These are phyloP conservation scores for Acrocyrtus sp. DNA, from an alignment of 2,888 invertebrate species.

Conservation along the genomic window DNA sequence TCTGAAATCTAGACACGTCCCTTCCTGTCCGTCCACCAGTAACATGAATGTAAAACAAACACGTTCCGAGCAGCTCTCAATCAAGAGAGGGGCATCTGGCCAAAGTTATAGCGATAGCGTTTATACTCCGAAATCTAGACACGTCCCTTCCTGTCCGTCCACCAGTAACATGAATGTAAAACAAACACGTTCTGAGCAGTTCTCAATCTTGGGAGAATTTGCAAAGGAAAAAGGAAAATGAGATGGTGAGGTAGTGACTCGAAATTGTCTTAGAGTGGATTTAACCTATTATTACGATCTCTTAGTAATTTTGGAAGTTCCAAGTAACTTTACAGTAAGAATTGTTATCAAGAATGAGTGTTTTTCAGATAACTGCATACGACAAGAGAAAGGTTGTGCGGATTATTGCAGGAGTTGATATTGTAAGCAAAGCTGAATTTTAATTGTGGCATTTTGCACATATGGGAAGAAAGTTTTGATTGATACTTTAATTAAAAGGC, in stretches of 20 bases:
- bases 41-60: no score
- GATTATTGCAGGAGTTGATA: conserved; percentile 40
- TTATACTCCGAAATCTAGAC: not conserved
- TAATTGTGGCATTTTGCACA: no score
- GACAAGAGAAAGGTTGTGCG: conserved; percentile 39
- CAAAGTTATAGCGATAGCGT: conserved; percentile 4
- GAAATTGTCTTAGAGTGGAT: not conserved
- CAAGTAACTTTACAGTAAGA: not conserved
- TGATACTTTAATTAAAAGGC: no score
- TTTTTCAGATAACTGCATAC: conserved; percentile 32
- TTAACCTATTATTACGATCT: not conserved
- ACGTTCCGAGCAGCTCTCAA: no score
- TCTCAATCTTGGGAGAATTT: not conserved
- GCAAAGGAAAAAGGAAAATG: not conserved
- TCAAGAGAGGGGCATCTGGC: conserved; percentile 27
- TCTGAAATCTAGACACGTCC: not conserved
- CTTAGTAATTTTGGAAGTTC: not conserved
- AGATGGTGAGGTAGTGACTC: not conserved
- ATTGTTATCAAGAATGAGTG: conserved; percentile 31
- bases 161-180: not conserved
- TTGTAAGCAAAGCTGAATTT: no score
- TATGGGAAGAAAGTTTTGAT: no score
- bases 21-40: not conserved
- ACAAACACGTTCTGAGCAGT: no score
- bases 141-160: not conserved